Base-by-base conservation (phyloP, 2,113 vertebrate genomes). In the Chaenogobius annularis region DNA sequence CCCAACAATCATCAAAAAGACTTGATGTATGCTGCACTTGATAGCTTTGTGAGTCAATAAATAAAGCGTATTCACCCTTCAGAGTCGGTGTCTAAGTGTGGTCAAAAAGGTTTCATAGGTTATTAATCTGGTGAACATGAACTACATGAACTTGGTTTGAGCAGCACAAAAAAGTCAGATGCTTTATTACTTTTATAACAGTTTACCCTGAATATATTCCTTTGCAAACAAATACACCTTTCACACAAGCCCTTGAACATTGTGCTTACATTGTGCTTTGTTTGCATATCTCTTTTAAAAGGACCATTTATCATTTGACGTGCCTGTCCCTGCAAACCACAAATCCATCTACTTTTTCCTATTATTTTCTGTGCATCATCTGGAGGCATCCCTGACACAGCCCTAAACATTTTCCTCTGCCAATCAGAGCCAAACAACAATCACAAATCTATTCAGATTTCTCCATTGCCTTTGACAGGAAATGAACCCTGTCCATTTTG, bases 381-480 rank as follows among this genome's bases (percentile, higher is more conserved):
- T 52, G 23, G 40, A 63, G 68, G 81, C 76, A 74, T 43, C n/a
- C 65, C 13, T 43, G 50, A 61, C 76, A 73, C 69, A 77, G 72
- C 77, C 66, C 69, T 77, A 71, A 72, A 54, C 15, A 77, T 72
- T 69, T 79, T 72, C 48, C 10, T 19, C 40, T 50, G 72, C 79
- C 81, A 83, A 61, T 82, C 77, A 75, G 65, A 70, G 54, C 59
- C 54, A 72, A 72, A 69, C 31, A 68, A 55, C 79, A 78, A 56
- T 14, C 75, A 79, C 58, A 62, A 67, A 61, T 35, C 40, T 54
- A 23, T 66, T 31, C 64, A 76, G 69, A 78, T 80, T 78, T 83
- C 15, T 73, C 63, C 62, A 55, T 71, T 68, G 69, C 35, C 35
- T 78, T 14, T 72, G 75, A 77, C 66, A 77, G 63, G 70, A 74